These are phyloP conservation scores for Erpetoichthys calabaricus DNA, from an alignment of 2,797 vertebrate genomes.

Conservation along the genomic window DNA sequence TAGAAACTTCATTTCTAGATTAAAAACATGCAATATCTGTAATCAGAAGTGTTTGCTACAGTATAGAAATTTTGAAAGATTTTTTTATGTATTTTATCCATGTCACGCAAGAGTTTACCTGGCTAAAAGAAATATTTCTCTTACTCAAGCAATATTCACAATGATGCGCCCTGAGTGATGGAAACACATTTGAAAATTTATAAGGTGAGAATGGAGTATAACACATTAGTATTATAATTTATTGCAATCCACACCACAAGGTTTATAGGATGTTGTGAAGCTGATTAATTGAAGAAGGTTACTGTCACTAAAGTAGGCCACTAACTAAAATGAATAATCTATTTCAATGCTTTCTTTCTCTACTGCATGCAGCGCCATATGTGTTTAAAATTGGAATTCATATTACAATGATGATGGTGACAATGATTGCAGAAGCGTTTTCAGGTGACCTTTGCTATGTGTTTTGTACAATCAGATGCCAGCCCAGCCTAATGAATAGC, in stretches of 20 bases:
- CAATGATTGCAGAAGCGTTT: slow-evolving; percentile 3
- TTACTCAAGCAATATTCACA: neutral
- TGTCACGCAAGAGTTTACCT: no score
- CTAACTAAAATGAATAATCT: slow-evolving; percentile 5
- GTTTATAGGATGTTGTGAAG: slow-evolving; percentile 11
- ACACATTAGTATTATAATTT: slow-evolving; percentile 11
- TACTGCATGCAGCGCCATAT: neutral
- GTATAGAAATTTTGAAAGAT: no score
- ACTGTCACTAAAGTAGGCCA: slow-evolving; percentile 13
- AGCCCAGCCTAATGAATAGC: slow-evolving; percentile 9
- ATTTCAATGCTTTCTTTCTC: neutral
- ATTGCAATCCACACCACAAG: slow-evolving; percentile 8
- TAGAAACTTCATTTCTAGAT: no score
- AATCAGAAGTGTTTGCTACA: no score
- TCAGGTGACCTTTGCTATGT: slow-evolving; percentile 8
- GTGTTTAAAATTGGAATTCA: slow-evolving; percentile 6
- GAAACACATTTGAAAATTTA: slow-evolving; percentile 5
- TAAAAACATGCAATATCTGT: no score
- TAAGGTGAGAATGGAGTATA: neutral
- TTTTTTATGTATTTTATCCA: no score
- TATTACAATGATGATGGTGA: neutral
- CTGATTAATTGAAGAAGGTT: slow-evolving; percentile 12
- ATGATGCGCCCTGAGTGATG: slow-evolving; percentile 1
- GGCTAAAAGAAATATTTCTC: no score
- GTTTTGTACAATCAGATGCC: slow-evolving; percentile 6